phyloP scores from a whole-genome alignment of 1,140 invertebrate species.

The Drosophila subobscura region DNA sequence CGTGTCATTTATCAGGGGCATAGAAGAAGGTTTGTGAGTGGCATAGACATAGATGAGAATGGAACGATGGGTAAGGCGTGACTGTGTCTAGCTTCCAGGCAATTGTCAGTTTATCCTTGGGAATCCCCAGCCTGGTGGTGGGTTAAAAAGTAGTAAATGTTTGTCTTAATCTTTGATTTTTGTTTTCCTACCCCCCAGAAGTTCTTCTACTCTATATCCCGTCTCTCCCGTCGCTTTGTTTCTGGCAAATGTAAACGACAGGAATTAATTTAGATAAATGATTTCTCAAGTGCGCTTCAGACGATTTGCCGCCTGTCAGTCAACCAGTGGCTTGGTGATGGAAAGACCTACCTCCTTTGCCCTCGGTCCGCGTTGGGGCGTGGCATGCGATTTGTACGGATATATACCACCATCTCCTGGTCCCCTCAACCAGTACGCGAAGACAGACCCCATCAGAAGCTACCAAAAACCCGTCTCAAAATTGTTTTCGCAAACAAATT shows the following conservation, averaged over 20 bases:
- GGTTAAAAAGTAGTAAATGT: conserved; percentile 71
- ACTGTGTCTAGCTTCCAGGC: conserved; percentile 59
- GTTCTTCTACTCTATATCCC: conserved; percentile 11
- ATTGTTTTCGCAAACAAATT: conserved; percentile 82
- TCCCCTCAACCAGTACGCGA: conserved; percentile 15
- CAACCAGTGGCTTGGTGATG: conserved; percentile 17
- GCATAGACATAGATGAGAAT: no score
- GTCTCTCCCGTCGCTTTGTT: conserved; percentile 18
- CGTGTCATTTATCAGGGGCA: conserved; percentile 78
- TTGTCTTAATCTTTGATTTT: conserved; percentile 84
- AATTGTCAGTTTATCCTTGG: conserved; percentile 41
- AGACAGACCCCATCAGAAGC: conserved; percentile 5
- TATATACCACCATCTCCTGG: not conserved
- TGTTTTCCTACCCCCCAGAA: conserved; percentile 42
- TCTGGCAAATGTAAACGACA: conserved; percentile 83
- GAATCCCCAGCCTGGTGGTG: conserved; percentile 10
- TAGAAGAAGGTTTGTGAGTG: not conserved
- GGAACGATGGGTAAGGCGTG: conserved; percentile 33
- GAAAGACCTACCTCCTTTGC: conserved; percentile 7
- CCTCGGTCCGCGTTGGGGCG: conserved; percentile 56
- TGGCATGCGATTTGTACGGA: conserved; percentile 59
- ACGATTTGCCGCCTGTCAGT: conserved; percentile 79
- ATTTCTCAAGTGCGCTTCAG: conserved; percentile 79
- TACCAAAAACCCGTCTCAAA: conserved; percentile 61
- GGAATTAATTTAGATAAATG: conserved; percentile 84